Evolutionary conservation across 2,113 vertebrate species (phyloP).

Genomic region (Oncorhynchus kisutch): DNA sequence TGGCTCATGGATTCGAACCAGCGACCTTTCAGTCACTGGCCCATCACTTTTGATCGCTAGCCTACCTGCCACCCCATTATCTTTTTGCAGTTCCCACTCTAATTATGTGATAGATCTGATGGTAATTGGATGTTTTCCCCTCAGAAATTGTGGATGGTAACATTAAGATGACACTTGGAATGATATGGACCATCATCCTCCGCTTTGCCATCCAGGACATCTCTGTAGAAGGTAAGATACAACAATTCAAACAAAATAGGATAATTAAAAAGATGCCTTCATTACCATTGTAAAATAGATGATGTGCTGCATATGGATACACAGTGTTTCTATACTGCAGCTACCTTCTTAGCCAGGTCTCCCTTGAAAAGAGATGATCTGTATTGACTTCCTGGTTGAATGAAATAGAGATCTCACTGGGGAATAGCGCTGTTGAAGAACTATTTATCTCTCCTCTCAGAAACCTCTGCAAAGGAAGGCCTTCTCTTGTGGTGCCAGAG

Average conservation of each 20-base stretch:
- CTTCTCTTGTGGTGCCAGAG: constrained; percentile 97
- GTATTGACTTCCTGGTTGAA: no score
- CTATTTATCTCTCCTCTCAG: constrained; percentile 62
- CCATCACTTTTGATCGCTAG: no score
- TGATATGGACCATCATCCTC: constrained; percentile 99
- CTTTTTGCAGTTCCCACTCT: no score
- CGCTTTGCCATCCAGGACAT: constrained; percentile 99
- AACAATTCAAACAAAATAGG: background rate
- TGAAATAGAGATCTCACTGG: no score
- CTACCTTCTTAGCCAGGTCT: no score
- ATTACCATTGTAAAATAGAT: no score
- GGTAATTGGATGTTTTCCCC: constrained; percentile 25
- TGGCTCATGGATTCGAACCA: no score
- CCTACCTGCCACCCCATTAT: no score
- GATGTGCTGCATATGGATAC: no score
- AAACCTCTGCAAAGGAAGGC: constrained; percentile 98
- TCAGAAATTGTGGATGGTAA: constrained; percentile 97
- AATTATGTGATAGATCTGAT: background rate
- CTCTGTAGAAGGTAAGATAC: constrained; percentile 88
- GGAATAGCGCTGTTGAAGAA: background rate
- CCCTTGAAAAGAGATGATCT: background rate
- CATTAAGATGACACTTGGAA: constrained; percentile 98
- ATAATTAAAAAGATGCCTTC: no score
- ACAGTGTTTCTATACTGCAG: no score
- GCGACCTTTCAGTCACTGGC: no score